Base-by-base conservation (phyloP, 2,113 vertebrate genomes). In the Plestiodon gilberti region DNA sequence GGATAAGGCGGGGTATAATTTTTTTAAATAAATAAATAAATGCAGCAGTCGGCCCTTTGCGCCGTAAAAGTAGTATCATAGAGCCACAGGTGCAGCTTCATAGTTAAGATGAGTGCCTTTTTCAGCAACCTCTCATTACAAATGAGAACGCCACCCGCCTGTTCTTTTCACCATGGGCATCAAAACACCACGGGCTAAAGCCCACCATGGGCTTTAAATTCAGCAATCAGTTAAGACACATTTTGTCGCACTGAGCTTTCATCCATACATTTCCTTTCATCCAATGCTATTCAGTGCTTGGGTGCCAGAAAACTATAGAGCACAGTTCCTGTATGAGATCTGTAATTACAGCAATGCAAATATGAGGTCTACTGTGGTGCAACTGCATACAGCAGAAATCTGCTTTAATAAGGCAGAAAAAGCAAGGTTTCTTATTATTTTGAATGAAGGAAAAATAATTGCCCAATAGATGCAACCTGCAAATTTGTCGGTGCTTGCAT, bases 281-380 rank as follows among this genome's bases (percentile, higher is more conserved):
- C 30, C 38, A 3, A 1, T 76, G 22, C 20, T 65, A 59, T 70
- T 86, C 89, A 88, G 71, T 55, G 30, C 9, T 9, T 61, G 25
- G 57, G 20, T 84, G 2, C 48, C 67, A 52, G n/a, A 81, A 62
- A 73, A 57, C 43, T 71, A 22, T 17, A 14, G 0, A 77, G 18
- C 38, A 57, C 40, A 80, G 75, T 65, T 84, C 9, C 33, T 80
- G 48, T 18, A 43, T 48, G 52, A 18, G 22, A 3, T 71, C 78
- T 84, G 35, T 25, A 82, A 85, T 87, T 88, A 59, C 28, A 64
- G 18, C 69, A 38, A 38, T 87, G 73, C 38, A 55, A 81, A 80
- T 65, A 22, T 48, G 18, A 20, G 2, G 10, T 43, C 86, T 84
- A 59, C 20, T 62, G 78, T 61, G 69, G 78, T n/a, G 1, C 6